Evolutionary conservation across 2,888 invertebrate genomes (phyloP).

Genomic region (Mantis religiosa): DNA sequence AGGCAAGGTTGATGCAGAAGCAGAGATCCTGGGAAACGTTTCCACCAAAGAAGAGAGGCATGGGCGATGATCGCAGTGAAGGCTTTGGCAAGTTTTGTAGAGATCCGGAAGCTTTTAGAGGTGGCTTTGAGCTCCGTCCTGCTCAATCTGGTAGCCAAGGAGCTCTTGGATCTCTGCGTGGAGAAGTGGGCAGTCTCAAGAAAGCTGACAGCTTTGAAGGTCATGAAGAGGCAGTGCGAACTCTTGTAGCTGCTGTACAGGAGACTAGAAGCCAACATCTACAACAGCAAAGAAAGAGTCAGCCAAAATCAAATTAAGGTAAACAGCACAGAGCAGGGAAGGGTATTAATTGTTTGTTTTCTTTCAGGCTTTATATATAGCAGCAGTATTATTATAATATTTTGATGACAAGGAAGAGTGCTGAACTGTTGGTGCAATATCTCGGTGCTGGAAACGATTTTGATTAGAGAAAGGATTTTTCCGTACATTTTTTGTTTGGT

Average conservation of each 20-base stretch:
- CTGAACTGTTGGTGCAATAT: not conserved
- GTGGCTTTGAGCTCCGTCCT: conserved; percentile 36
- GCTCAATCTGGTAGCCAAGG: conserved; percentile 29
- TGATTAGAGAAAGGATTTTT: not conserved
- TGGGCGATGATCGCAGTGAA: conserved; percentile 27
- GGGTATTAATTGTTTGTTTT: too few relatives aligned
- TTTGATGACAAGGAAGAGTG: too few relatives aligned
- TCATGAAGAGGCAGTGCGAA: conserved; percentile 64
- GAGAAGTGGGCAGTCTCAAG: conserved; percentile 43
- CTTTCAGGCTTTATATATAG: too few relatives aligned
- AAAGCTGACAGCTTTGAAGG: conserved; percentile 67
- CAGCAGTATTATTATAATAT: too few relatives aligned
- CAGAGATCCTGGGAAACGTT: conserved; percentile 62
- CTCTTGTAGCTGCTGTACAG: conserved; percentile 62
- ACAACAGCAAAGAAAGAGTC: conserved; percentile 42
- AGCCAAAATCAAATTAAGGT: conserved; percentile 34
- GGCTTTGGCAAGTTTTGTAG: conserved; percentile 36
- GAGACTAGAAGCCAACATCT: conserved; percentile 51
- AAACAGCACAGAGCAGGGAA: not conserved
- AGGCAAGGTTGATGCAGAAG: conserved; percentile 49
- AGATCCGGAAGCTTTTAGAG: conserved; percentile 39
- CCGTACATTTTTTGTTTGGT: not conserved
- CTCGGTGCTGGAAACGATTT: not conserved
- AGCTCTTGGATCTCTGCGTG: conserved; percentile 20
- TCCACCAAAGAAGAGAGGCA: conserved; percentile 47